Conservation (phyloP, 2,113 vertebrate species). For the Tragelaphus buxtoni region DNA sequence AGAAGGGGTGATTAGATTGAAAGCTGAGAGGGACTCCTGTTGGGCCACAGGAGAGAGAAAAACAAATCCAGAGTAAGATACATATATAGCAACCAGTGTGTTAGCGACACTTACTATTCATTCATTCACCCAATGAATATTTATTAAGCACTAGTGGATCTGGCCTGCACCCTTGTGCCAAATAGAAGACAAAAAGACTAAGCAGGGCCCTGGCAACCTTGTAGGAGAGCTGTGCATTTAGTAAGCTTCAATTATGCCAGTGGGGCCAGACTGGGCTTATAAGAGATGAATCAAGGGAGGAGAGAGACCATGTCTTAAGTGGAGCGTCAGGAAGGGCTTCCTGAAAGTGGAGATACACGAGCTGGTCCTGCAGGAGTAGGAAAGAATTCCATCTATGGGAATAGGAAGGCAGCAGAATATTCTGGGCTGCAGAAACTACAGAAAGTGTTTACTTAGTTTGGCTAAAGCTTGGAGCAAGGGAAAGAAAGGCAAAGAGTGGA, state of each 20-base stretch:
- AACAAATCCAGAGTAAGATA: constrained; percentile 42
- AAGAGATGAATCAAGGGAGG: not conserved
- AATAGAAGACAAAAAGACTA: not conserved
- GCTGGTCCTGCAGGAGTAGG: not conserved
- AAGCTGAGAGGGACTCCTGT: not conserved
- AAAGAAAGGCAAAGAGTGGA: not conserved
- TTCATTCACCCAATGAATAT: constrained; percentile 16
- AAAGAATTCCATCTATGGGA: not conserved
- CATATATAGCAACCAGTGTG: not conserved
- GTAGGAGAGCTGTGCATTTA: not conserved
- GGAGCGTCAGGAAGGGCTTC: not conserved
- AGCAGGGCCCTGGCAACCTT: not conserved
- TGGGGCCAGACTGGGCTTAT: not conserved
- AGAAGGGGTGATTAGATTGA: not conserved
- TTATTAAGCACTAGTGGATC: constrained; percentile 26
- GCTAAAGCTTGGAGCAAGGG: not conserved
- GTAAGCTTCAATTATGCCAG: not conserved
- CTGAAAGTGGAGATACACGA: not conserved
- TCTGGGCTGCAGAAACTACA: not conserved
- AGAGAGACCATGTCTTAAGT: not conserved
- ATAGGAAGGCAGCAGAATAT: not conserved
- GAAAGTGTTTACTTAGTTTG: not conserved
- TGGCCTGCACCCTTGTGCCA: not conserved
- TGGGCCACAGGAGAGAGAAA: not conserved
- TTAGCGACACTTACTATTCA: constrained; percentile 21